Base-by-base conservation (phyloP, 1,140 invertebrate species). In the Batillaria attramentaria region DNA sequence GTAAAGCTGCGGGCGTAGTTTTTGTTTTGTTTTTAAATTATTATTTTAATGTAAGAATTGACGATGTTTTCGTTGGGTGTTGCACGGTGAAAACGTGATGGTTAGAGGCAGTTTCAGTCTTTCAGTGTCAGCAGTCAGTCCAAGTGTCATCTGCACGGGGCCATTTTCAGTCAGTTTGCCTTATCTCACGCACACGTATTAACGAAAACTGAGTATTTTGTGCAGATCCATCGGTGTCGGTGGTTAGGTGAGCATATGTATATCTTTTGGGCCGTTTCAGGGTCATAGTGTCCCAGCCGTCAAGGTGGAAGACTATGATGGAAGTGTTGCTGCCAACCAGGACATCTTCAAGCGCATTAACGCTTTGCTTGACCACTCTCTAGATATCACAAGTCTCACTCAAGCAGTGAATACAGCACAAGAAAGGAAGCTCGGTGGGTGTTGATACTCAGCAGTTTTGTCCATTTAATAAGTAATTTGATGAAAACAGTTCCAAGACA, bases 261-360 rank as follows among this genome's bases (percentile, higher is more conserved):
- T 18, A 20, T 33, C 16, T 43, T 72, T 16, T 37, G 8, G 2
- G 10, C 42, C 31, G 39, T 2, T 65, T 1, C 37, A 75, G 73
- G 20, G 33, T 18, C 39, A 18, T 31, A 42, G 8, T 35, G 35
- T 75, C 2, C 54, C 83, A 39, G 73, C 82, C 20, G 80, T 85
- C 50, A 83, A 80, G 20, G 81, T 83, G 24, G 84, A 85, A 35
- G 82, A 84, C 41, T 84, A 75, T 81, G 85, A 87, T 20, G 82
- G 31, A 37, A 78, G 39, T 41, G 81, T 76, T 35, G 75, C 77
- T 0, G 79, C 72, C 50, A 84, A 87, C 66, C 57, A 81, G 50
- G 90, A 91, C 39, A 86, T 91, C 50, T 87, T 91, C 72, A 86
- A 90, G 54, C 80, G 86, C 16, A 89, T 92, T 43, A 91, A 91